Percentiles rank a stretch among this genome's conserved stretches.
Conservation (phyloP, 2,113 vertebrate species). For the Ovis aries region ARS-UI_Ramb_v3.0 NC_056054.1:267032501-267033000, state of each 20-base stretch:
- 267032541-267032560: neutral
- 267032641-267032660: fast-evolving
- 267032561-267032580: neutral
- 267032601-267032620: neutral
- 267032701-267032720: neutral
- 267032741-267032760: neutral
- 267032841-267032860: no score
- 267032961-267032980: neutral
- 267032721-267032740: neutral
- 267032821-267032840: neutral
- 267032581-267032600: neutral
- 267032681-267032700: neutral
- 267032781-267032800: neutral
- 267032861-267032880: neutral
- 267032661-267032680: neutral
- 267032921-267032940: neutral
- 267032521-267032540: neutral
- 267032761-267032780: neutral
- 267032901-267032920: neutral
- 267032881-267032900: neutral
- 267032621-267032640: neutral
- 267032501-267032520: neutral
- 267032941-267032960: neutral
- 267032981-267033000: neutral
- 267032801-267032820: neutral